These are phyloP conservation scores for Apis dorsata DNA, from an alignment of 1,140 invertebrate species.

Conservation along the genomic window DNA sequence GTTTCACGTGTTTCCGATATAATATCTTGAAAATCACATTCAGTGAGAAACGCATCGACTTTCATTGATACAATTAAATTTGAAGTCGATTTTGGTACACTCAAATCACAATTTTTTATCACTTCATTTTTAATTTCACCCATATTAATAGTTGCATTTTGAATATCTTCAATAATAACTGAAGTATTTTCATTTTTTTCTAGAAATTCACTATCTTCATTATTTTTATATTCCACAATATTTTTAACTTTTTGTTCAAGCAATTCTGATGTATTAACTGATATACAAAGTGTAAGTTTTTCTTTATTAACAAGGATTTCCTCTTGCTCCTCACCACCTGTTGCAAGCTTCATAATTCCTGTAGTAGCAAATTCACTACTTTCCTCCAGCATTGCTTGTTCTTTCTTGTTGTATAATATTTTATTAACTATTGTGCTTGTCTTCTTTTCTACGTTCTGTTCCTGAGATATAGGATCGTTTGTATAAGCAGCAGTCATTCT, in stretches of 20 bases:
- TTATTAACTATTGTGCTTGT: slow-evolving; percentile 16
- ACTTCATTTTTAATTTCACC: background rate
- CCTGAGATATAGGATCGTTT: slow-evolving; percentile 26
- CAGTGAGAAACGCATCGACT: background rate
- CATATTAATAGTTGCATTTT: background rate
- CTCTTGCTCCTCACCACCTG: slow-evolving; percentile 37
- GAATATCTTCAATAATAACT: background rate
- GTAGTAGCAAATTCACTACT: slow-evolving; percentile 3
- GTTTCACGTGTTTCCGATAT: slow-evolving; percentile 33
- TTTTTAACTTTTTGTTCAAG: background rate
- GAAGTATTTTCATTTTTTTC: background rate
- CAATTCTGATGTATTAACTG: background rate
- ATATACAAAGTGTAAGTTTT: background rate
- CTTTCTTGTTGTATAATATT: slow-evolving; percentile 1
- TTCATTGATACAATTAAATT: background rate
- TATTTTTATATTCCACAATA: background rate
- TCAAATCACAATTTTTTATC: background rate
- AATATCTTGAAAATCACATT: background rate
- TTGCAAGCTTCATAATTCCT: slow-evolving; percentile 34
- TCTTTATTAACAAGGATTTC: slow-evolving; percentile 24
- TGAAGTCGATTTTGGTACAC: background rate
- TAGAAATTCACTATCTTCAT: background rate
- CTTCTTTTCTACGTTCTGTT: slow-evolving; percentile 38
- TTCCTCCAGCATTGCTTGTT: slow-evolving; percentile 1
- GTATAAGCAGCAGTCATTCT: slow-evolving; percentile 59